Evolutionary conservation across 2,888 invertebrate genomes (phyloP), one percentile per base, ranked within the genome.

Genomic region (Lordiphosa fenestrarum): DNA sequence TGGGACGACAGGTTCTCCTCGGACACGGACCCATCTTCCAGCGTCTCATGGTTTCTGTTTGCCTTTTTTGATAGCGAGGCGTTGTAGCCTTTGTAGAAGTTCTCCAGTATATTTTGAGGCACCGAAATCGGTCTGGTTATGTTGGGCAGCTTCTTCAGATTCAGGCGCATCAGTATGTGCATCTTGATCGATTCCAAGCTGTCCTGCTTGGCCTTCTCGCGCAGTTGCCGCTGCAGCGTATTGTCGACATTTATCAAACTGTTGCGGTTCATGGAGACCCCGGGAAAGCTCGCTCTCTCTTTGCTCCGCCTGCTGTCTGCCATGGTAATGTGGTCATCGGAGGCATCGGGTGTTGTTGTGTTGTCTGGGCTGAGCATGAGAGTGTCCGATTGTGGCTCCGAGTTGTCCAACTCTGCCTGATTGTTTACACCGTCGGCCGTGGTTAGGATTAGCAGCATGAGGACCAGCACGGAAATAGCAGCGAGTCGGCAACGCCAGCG

Each of bases 141-240:
- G 85, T 93, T 93, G 38, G 93, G 93, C 42, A 92, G 91, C 73
- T 91, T 91, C 60, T 91, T 89, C 84, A 93, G 90, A 66, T 93
- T 92, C 61, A 93, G 90, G 75, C 93, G 92, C 69, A 91, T 91
- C 58, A 93, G 89, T 62, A 93, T 91, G 86, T 92, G 92, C 86
- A 91, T 91, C 85, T 93, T 93, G 74, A 94, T 93, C 55, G 92
- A 91, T 81, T 91, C 91, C 63, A 93, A 90, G 83, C 91, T 93
- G 75, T 92, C 91, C 76, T 91, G 91, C 71, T 92, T 91, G 51
- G 92, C 90, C 87, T 91, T 91, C 73, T 92, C 92, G 72, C 91
- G 88, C 48, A 91, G 88, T 63, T 91, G 91, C 3, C 82, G 78
- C 6, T 85, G 76, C 6, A 84, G 41, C 2, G 75, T 62, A 19